These are phyloP conservation scores for Hipparchia semele DNA, from an alignment of 2,888 invertebrate species.

Conservation along the genomic window DNA sequence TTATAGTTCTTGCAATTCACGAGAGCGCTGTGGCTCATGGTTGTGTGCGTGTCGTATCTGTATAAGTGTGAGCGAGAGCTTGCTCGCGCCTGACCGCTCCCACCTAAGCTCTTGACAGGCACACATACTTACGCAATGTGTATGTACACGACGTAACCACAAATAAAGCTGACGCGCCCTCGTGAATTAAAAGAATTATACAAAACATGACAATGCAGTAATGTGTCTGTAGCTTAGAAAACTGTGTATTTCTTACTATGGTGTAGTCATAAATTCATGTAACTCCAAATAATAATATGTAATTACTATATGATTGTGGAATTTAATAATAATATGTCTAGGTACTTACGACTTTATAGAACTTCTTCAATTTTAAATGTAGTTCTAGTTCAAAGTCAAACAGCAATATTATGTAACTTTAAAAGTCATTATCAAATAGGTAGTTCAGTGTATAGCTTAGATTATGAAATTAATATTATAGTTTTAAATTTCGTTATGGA, in stretches of 20 bases:
- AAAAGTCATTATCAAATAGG: constrained; percentile 45
- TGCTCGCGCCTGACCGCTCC: too few species aligned
- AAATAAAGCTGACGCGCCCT: too few species aligned
- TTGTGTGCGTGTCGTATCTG: too few species aligned
- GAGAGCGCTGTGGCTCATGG: too few species aligned
- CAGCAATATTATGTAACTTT: constrained; percentile 58
- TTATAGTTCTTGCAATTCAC: too few species aligned
- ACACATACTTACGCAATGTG: too few species aligned
- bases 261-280: constrained; percentile 9
- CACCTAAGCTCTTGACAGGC: too few species aligned
- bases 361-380: constrained; percentile 30
- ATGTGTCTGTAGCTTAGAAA: too few species aligned
- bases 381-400: constrained; percentile 39
- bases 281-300: constrained; percentile 13
- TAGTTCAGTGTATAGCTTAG: constrained; percentile 56
- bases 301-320: constrained; percentile 15
- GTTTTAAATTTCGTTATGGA: background rate
- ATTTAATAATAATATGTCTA: constrained; percentile 19
- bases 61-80: too few species aligned
- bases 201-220: too few species aligned
- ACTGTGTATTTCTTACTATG: constrained; percentile 3
- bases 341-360: constrained; percentile 39
- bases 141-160: too few species aligned
- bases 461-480: constrained; percentile 16
- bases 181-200: too few species aligned